Evolutionary conservation across 2,113 vertebrate genomes (phyloP).

Genomic region (Heliornis fulica): DNA sequence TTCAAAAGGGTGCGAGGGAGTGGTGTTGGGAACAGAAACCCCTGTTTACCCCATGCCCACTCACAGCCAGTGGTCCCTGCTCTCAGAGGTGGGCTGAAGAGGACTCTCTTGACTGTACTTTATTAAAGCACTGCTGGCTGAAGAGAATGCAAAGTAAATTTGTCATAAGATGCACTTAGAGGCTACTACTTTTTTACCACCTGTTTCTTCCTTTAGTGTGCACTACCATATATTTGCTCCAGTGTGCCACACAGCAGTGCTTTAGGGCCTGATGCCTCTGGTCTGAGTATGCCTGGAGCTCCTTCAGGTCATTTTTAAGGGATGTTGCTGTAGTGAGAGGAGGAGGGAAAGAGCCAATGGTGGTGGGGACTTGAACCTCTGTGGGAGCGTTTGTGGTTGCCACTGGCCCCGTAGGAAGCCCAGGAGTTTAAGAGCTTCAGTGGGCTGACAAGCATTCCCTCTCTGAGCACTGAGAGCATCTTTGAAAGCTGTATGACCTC

Average conservation of each 20-base stretch:
- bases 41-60: neutral
- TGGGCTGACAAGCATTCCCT: neutral
- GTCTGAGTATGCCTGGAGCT: neutral
- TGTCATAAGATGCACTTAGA: neutral
- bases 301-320: neutral
- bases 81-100: neutral
- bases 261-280: neutral
- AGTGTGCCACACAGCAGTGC: neutral
- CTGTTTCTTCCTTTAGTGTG: neutral
- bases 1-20: neutral
- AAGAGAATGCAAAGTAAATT: neutral
- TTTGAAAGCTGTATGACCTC: neutral
- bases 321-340: neutral
- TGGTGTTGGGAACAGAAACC: neutral
- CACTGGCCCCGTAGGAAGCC: accelerated
- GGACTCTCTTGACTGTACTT: neutral
- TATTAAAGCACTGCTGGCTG: neutral
- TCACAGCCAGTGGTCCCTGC: neutral
- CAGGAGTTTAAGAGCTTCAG: accelerated
- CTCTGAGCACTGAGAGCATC: accelerated
- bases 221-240: neutral
- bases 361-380: neutral
- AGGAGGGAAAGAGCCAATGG: neutral
- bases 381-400: neutral
- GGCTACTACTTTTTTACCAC: neutral